Evolutionary conservation across 2,113 vertebrate genomes (phyloP).

Genomic region (Rostratula benghalensis): DNA sequence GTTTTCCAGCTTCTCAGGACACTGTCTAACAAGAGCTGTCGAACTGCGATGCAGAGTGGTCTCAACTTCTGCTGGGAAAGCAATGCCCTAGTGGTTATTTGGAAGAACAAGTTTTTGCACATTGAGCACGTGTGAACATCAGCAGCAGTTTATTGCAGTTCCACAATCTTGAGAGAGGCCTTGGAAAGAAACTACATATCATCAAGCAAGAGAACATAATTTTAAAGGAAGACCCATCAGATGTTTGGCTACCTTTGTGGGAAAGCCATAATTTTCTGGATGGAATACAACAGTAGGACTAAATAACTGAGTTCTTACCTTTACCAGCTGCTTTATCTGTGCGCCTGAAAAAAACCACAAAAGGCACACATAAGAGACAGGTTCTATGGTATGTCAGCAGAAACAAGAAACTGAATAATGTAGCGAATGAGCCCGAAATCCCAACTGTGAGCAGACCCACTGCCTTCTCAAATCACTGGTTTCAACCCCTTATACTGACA

Average conservation of each 20-base stretch:
- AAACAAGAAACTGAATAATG: neutral
- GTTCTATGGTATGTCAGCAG: accelerated
- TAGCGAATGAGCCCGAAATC: neutral
- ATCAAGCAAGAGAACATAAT: neutral
- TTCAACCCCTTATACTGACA: neutral
- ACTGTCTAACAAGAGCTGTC: neutral
- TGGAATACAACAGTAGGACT: neutral
- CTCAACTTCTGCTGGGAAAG: accelerated
- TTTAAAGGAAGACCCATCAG: neutral
- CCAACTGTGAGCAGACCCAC: accelerated
- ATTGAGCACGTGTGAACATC: accelerated
- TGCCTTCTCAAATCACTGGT: accelerated
- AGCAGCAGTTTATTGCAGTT: neutral
- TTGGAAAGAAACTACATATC: neutral
- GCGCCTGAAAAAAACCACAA: slow-evolving; percentile 70
- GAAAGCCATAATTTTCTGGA: neutral
- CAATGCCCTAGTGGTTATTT: neutral
- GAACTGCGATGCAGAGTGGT: accelerated
- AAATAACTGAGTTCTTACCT: slow-evolving; percentile 71
- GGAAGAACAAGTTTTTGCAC: neutral
- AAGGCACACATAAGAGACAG: neutral
- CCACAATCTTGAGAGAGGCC: neutral
- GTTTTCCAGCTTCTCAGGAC: neutral
- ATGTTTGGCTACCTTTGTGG: neutral
- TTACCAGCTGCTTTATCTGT: slow-evolving; percentile 73